Percentiles rank a stretch among this genome's conserved stretches.
Evolutionary conservation across 92 coral and sea anemone genomes (phyloP).

Genomic region (Pocillopora grandis): DNA sequence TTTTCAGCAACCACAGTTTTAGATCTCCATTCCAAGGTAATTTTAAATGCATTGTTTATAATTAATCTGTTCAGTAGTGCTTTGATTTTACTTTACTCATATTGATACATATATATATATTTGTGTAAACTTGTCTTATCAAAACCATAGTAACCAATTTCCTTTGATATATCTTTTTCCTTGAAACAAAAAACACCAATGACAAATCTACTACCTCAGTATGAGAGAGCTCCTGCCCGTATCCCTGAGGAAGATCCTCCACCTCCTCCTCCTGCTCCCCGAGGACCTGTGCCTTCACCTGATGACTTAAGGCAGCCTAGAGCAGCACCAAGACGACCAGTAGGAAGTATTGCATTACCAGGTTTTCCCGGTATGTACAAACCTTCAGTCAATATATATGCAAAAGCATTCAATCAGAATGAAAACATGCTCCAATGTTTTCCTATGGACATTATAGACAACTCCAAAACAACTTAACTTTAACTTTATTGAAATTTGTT

Average conservation of each 20-base stretch:
- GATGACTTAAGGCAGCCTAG: slow-evolving; percentile 1
- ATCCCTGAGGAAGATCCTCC: neutral
- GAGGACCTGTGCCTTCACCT: neutral
- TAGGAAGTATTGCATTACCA: slow-evolving; percentile 6
- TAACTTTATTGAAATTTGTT: too few relatives aligned
- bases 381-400: too few relatives aligned
- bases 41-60: neutral
- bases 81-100: neutral
- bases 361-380: slow-evolving; percentile 14
- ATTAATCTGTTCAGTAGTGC: neutral
- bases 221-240: neutral
- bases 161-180: neutral
- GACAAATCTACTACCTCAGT: neutral
- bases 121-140: neutral
- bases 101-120: too few relatives aligned
- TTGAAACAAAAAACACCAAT: neutral
- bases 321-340: neutral
- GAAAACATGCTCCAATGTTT: too few relatives aligned
- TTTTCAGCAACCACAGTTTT: neutral
- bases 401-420: too few relatives aligned
- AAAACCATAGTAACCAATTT: neutral
- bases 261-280: neutral
- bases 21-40: slow-evolving; percentile 21
- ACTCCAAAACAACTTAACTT: too few relatives aligned
- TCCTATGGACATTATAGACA: too few relatives aligned